Evolutionary conservation across 1,140 invertebrate genomes (phyloP), one percentile per base, ranked within the genome.

Genomic region (Drosophila mayri): DNA sequence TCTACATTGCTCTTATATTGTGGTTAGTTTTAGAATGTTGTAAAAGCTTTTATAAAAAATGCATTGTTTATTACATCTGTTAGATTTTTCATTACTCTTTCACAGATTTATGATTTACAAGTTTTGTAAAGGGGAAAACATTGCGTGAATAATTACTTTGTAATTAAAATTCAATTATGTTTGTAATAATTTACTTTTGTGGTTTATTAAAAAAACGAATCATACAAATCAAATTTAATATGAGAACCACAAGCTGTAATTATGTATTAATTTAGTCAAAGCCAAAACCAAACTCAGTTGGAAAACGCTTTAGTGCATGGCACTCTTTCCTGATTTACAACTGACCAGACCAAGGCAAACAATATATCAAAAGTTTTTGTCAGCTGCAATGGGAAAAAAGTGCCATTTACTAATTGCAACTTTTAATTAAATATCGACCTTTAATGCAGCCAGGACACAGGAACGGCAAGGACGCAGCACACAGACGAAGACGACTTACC

Each of bases 381-480:
- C 54, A 59, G 40, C 50, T 52, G 52, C 35, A 41, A 54, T 3
- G 20, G 20, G 18, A 52, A 32, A 52, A 66, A 60, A 58, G 47
- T 14, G 28, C 32, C 30, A 60, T 52, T 71, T 85, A 66, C 71
- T 72, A 76, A 85, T 82, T 85, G 83, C 68, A 78, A 78, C 40
- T 79, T 87, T 86, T 86, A 88, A 86, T 86, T 83, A 79, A 88
- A 83, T 72, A 88, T 83, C 79, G 63, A 83, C 63, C 63, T 77
- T 77, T 68, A 77, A 77, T 77, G 41, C 49, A 43, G 40, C 40
- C 50, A 37, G 43, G 32, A 25, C 44, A 40, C 12, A 55, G 50
- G 38, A 76, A 38, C 40, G n/a, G 35, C 71, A 59, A 55, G 49
- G 73, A 76, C 40, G 25, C 41, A 43, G 60, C 11, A 37, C 18